Evolutionary conservation across 2,113 vertebrate genomes (phyloP).

Genomic region (Cryptotis parvus): DNA sequence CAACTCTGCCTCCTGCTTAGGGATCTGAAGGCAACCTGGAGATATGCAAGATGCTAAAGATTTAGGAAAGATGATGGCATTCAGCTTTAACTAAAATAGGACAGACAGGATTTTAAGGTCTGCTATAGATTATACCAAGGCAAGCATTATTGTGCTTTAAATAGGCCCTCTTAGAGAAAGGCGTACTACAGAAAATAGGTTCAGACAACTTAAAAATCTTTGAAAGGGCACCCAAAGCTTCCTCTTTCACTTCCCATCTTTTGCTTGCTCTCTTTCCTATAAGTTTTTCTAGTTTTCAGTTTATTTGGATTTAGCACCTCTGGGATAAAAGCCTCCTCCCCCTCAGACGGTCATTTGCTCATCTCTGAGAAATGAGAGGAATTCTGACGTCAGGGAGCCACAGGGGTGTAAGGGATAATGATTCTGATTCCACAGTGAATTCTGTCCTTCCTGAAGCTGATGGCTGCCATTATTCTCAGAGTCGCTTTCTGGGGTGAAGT

Average conservation of each 20-base stretch:
- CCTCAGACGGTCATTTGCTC: neutral
- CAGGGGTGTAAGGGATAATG: accelerated
- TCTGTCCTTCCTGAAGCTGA: neutral
- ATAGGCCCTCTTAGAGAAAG: neutral
- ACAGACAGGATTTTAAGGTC: neutral
- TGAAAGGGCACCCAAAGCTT: neutral
- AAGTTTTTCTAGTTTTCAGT: neutral
- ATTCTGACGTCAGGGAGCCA: neutral
- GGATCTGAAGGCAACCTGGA: neutral
- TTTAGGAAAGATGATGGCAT: neutral
- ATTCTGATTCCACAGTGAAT: neutral
- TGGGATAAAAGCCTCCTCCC: neutral
- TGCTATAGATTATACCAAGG: neutral
- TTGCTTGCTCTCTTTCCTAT: neutral
- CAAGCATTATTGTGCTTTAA: slow-evolving; percentile 2
- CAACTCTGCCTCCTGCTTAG: neutral
- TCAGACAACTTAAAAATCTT: neutral
- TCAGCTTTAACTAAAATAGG: neutral
- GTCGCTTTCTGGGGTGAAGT: neutral
- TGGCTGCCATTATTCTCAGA: neutral
- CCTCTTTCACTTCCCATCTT: neutral
- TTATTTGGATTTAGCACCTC: neutral
- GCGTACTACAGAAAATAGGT: neutral
- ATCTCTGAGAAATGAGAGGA: neutral
- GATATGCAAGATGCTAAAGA: neutral